These are phyloP conservation scores for Strigops habroptila DNA, from an alignment of 2,113 vertebrate genomes.

Conservation along the genomic window DNA sequence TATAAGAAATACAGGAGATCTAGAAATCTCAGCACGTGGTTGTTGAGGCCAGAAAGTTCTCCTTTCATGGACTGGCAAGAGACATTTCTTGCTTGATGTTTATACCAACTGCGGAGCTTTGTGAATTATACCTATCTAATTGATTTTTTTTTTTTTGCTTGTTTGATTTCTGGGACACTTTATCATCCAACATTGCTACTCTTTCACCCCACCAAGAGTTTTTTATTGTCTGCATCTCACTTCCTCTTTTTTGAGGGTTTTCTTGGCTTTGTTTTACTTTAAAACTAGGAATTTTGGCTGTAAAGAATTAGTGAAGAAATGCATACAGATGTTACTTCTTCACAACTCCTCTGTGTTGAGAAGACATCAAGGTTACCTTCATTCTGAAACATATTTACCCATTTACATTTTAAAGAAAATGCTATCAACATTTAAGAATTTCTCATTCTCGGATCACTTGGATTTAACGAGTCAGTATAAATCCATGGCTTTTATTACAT, in stretches of 20 bases:
- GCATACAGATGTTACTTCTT: background rate
- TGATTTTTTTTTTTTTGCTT: background rate
- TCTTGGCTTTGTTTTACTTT: background rate
- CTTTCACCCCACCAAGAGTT: background rate
- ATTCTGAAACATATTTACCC: background rate
- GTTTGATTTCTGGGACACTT: background rate
- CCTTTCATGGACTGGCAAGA: slow-evolving; percentile 34
- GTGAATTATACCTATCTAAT: slow-evolving; percentile 23
- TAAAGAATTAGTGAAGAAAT: background rate
- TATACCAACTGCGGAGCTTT: slow-evolving; percentile 1
- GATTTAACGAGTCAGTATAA: background rate
- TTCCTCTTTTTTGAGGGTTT: background rate
- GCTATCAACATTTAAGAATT: background rate
- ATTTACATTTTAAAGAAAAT: background rate
- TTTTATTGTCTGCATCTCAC: background rate
- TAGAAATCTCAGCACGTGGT: slow-evolving; percentile 37
- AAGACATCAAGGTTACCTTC: background rate
- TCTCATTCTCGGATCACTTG: background rate
- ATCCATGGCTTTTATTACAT: background rate
- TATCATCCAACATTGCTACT: background rate
- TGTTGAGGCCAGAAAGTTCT: slow-evolving; percentile 29
- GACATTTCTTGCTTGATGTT: background rate
- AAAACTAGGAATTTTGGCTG: background rate
- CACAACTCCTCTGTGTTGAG: background rate
- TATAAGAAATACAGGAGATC: slow-evolving; percentile 10